Evolutionary conservation across 2,888 invertebrate species (phyloP), one percentile per base, ranked within the genome.

Genomic region (Caenorhabditis sp.): DNA sequence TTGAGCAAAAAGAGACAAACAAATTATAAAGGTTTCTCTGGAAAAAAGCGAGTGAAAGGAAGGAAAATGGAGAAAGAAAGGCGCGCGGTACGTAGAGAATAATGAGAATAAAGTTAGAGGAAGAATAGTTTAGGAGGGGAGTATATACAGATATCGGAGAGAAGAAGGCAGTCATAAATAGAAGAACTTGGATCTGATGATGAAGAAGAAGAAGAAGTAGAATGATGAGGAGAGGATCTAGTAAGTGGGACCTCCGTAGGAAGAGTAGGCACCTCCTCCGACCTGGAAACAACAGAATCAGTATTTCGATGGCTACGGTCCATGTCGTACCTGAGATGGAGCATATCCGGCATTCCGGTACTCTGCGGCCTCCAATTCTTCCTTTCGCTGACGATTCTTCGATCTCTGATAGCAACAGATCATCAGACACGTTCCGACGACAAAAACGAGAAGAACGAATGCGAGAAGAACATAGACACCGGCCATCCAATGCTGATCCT

Each of bases 401-500:
- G 87, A 86, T 62, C 89, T 67, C 26, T 83, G 83, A 83, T 90
- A 90, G 76, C 90, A 90, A 58, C 88, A 78, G 58, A 90, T 89
- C 88, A 90, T 89, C 1, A 87, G 65, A 61, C 87, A 82, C 2
- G 88, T 88, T 44, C 90, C 90, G 37, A 88, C 86, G 32, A 90
- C 82, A 51, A 90, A 88, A 15, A 90, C 88, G 28, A 90, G 58
- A 22, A 90, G 85, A n/a, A 90, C 90, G 70, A 90, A 90, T 3
- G 88, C 88, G 13, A 90, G 78, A 47, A 90, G 85, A 13, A 89
- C 89, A 67, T 89, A 89, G 24, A 90, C 86, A 22, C 89, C 89
- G n/a, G 88, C 88, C 90, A 90, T 90, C 90, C 90, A 91, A 77
- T 89, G 90, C 62, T 90, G 90, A 84, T 91, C 91, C 67, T 90